Conservation (phyloP, 2,113 vertebrate species). For the Pandion haliaetus region DNA sequence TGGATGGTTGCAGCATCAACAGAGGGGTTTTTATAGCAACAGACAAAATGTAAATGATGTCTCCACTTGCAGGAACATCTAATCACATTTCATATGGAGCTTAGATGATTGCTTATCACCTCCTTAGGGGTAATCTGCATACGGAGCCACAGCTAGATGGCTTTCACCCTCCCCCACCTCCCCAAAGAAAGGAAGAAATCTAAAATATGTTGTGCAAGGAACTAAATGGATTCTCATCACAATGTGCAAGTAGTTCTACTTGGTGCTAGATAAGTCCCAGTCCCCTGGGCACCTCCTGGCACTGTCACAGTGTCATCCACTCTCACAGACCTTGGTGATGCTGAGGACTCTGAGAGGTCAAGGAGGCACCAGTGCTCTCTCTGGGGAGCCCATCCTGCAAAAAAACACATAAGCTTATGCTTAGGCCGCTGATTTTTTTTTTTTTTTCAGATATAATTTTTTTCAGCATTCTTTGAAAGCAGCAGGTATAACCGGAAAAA, state of each 20-base stretch:
- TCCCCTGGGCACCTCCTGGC: not conserved
- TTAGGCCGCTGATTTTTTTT: not conserved
- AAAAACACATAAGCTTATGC: not conserved
- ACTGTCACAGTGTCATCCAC: not conserved
- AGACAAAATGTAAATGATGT: constrained; percentile 50
- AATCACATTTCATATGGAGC: constrained; percentile 54
- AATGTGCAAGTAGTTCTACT: not conserved
- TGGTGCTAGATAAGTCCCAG: not conserved
- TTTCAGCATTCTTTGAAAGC: not conserved
- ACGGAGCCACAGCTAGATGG: not conserved
- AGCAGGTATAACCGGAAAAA: not conserved
- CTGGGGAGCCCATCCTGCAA: not conserved
- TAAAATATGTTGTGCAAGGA: not conserved
- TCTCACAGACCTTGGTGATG: not conserved
- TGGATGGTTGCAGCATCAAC: not conserved
- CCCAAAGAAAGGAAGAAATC: not conserved
- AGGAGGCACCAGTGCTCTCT: not conserved
- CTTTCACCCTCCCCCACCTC: constrained; percentile 30
- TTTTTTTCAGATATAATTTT: not conserved
- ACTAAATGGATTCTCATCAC: not conserved
- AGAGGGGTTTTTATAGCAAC: constrained; percentile 34
- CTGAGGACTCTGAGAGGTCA: not conserved
- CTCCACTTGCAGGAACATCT: constrained; percentile 47
- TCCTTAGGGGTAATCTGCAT: constrained; percentile 53
- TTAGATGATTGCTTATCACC: constrained; percentile 58